Base-by-base conservation (phyloP, 35 echinoderm and acorn worm genomes). In the Apostichopus parvimensis region DNA sequence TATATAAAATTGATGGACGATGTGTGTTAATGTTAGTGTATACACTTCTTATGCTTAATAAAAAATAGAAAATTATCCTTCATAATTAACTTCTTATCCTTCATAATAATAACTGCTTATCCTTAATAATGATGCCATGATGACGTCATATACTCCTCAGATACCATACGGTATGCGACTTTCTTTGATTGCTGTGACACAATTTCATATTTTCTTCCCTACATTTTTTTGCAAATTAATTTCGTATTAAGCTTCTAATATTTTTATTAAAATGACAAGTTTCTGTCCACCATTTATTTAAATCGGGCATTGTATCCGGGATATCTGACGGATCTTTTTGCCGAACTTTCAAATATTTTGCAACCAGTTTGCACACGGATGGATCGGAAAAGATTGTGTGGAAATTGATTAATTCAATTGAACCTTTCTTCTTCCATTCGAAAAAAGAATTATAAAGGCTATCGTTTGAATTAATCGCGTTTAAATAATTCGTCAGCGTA, bases 401-500 rank as follows among this genome's bases (percentile, higher is more conserved):
- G 79, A 91, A 91, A 15, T 87, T 78, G 5, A 78, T 79, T 45
- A 81, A 65, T 23, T 82, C 75, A 21, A 92, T 83, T 14, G 60
- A 81, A 1, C 86, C 91, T 0, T 87, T 4, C 26, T 90, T 93
- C 54, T 59, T 92, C 94, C 94, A 95, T 59, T 90, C 86, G 79
- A 95, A 95, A 57, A 90, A 95, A 14, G 79, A 89, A 60, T 93
- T 93, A 78, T 93, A 95, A 8, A 95, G 91, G 3, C 75, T 91
- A 56, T 95, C 91, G 70, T 95, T 95, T 68, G 15, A 61, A 83
- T 95, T 76, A 24, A 95, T 78, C 53, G 79, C 54, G 18, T 90
- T 57, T 45, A 95, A 86, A 54, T 93, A 95, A 72, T 90, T 70
- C 56, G 54, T 75, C 18, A 95, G 73, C 52, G 75, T 25, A 10